Evolutionary conservation across 2,113 vertebrate genomes (phyloP).

Genomic region (Aptenodytes patagonicus): DNA sequence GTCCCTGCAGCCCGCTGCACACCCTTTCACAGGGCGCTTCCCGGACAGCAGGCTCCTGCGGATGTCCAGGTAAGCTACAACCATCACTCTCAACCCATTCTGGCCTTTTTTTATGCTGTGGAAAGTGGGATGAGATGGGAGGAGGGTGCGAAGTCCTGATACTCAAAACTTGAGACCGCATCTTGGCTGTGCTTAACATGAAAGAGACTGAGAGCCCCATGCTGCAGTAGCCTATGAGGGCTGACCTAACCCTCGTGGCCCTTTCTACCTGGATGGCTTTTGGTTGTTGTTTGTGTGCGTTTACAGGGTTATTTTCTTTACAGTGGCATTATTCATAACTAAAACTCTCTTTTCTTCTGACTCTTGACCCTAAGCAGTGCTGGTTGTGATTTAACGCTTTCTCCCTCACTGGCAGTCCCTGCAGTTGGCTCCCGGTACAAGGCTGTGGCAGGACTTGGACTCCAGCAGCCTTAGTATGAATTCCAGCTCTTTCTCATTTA

Average conservation of each 20-base stretch:
- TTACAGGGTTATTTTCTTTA: not conserved
- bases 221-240: fast-evolving
- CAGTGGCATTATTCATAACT: not conserved
- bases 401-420: not conserved
- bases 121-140: not conserved
- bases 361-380: not conserved
- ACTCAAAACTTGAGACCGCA: not conserved
- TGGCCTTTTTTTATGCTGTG: not conserved
- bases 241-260: not conserved
- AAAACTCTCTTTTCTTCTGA: not conserved
- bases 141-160: not conserved
- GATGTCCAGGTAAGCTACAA: not conserved
- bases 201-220: fast-evolving
- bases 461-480: not conserved
- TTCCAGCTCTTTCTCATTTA: not conserved
- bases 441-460: not conserved
- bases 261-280: not conserved
- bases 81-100: not conserved
- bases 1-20: not conserved
- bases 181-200: not conserved
- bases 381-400: not conserved
- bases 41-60: fast-evolving
- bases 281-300: not conserved
- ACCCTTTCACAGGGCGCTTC: fast-evolving
- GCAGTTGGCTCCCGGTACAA: not conserved